phyloP scores from a whole-genome alignment of 1,140 invertebrate genomes.

The Megalopta genalis region DNA sequence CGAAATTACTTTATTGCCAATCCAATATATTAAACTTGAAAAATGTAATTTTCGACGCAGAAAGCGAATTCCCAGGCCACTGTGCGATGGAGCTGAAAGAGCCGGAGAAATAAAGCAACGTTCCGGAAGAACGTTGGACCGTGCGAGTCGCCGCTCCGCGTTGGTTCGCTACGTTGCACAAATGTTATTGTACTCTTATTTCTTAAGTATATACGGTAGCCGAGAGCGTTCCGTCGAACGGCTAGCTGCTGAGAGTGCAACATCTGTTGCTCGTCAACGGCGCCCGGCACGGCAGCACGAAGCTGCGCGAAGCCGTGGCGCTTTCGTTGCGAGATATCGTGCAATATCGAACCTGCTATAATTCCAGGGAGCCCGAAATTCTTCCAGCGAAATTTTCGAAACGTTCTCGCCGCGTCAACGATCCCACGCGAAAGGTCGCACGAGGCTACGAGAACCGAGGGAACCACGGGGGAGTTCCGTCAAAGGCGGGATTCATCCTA shows the following conservation, averaged over 20 bases:
- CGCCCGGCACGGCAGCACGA: neutral
- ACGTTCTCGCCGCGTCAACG: too few relatives aligned
- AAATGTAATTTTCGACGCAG: too few relatives aligned
- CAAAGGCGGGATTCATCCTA: slow-evolving; percentile 55
- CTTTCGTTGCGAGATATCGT: neutral
- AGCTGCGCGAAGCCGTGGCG: neutral
- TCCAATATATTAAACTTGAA: too few relatives aligned
- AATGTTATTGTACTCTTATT: neutral
- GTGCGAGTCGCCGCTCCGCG: too few relatives aligned
- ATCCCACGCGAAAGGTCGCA: too few relatives aligned
- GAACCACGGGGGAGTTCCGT: slow-evolving; percentile 13
- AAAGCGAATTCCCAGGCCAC: too few relatives aligned
- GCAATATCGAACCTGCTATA: slow-evolving; percentile 20
- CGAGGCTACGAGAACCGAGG: neutral
- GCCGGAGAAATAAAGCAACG: too few relatives aligned
- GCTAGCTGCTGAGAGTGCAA: neutral
- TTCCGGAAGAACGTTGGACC: too few relatives aligned
- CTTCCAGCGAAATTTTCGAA: too few relatives aligned
- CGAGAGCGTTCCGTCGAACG: too few relatives aligned
- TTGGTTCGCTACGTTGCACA: neutral
- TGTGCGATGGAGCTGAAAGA: too few relatives aligned
- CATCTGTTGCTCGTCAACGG: slow-evolving; percentile 37
- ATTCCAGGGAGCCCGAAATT: neutral
- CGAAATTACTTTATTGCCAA: too few relatives aligned
- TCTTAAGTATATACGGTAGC: neutral